Evolutionary conservation across 2,888 invertebrate species (phyloP).

Genomic region (Galerucella nymphaeae): DNA sequence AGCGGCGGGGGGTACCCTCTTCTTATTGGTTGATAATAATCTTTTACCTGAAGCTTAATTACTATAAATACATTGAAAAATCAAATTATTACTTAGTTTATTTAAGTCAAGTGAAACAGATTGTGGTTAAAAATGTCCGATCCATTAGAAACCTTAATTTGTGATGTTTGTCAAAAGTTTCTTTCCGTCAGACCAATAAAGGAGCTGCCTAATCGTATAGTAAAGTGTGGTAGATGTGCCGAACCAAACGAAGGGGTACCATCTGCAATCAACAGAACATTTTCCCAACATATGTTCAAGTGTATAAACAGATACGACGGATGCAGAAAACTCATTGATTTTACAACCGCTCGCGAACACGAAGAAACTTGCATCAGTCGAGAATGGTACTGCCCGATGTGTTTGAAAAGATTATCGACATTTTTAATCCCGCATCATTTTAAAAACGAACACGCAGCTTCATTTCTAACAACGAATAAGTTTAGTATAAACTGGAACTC

Average conservation of each 20-base stretch:
- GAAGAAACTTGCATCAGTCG: not conserved
- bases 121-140: not conserved
- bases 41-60: too few species aligned
- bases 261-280: not conserved
- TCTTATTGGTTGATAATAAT: too few species aligned
- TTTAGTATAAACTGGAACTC: not conserved
- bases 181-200: not conserved
- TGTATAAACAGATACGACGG: not conserved
- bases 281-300: not conserved
- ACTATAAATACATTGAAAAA: too few species aligned
- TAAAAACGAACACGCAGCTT: not conserved
- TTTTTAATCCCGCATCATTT: not conserved
- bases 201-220: not conserved
- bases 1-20: too few species aligned
- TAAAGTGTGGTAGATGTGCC: not conserved
- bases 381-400: not conserved
- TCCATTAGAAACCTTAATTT: not conserved
- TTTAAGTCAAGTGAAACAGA: too few species aligned
- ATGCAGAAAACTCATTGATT: not conserved
- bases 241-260: not conserved
- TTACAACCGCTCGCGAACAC: not conserved
- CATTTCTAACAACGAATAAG: not conserved
- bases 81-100: too few species aligned
- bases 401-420: not conserved
- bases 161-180: not conserved